Base-by-base conservation (phyloP, 2,797 vertebrate genomes). In the Micromesistius poutassou region DNA sequence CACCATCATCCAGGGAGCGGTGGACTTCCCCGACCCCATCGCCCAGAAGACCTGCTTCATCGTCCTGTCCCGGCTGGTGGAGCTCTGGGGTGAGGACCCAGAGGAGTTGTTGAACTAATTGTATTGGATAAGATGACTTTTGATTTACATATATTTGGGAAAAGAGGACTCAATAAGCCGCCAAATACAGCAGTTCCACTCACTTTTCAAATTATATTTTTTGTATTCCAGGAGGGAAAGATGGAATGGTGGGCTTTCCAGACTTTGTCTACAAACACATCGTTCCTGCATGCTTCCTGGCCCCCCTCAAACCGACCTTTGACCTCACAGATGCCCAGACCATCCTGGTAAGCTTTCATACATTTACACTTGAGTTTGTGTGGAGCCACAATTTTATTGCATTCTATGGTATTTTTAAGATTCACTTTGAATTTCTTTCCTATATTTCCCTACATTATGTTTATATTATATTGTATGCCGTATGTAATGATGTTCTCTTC, bases 11-110 rank as follows among this genome's bases (percentile, higher is more conserved):
- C 97, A 99, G 93, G 97, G 97, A 74, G 97, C 97, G 0, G 96
- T 98, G 42, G 98, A 99, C 77, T 97, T 98, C 82, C 98, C 98
- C 6, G 98, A 99, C 92, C 97, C 97, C 36, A 93, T 98, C 83
- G 97, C 97, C 16, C 98, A 99, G 93, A 99, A 99, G 78, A 99
- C 96, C n/a, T 99, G 98, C 87, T 99, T 99, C 91, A 97, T 98
- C 87, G 96, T 98, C 85, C 96, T 99, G 14, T 96, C 97, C 35
- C 96, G 95, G 82, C 82, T 99, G 85, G 97, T 99, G 82, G 98
- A 99, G 85, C 95, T 98, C 80, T 99, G 98, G 98, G 98, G 97
- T 98, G 93, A 94, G 95, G 3, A n/a, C 46, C 16, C 46, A 5
- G 4, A 50, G 40, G 40, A 16, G 12, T 4, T 2, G 40, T 42